These are phyloP conservation scores for Loxodonta africana DNA, from an alignment of 2,113 vertebrate genomes.

Conservation along the genomic window DNA sequence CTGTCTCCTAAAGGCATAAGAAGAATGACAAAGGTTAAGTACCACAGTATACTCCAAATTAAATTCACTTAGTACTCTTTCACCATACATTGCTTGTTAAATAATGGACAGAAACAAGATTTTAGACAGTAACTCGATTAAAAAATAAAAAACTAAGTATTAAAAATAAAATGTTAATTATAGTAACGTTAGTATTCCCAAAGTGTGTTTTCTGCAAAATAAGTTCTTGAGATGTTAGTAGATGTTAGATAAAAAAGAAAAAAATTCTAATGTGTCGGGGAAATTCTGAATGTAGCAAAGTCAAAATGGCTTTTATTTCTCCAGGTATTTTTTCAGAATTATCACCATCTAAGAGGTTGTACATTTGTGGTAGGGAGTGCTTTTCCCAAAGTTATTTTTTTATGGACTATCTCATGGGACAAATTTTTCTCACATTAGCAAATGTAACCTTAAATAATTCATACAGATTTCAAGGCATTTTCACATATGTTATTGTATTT, in stretches of 20 bases:
- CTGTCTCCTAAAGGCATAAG: constrained; percentile 13
- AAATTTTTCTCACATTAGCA: background rate
- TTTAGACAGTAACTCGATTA: background rate
- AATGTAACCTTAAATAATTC: background rate
- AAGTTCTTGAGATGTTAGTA: background rate
- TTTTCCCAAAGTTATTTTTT: background rate
- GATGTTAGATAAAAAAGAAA: background rate
- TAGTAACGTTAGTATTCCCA: background rate
- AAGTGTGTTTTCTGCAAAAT: background rate
- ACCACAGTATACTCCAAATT: background rate
- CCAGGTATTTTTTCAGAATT: background rate
- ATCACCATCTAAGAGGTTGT: background rate
- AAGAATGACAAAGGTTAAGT: background rate
- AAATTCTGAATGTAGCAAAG: background rate
- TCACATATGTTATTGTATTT: no score
- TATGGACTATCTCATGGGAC: background rate
- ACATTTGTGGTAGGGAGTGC: background rate
- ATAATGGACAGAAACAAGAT: background rate
- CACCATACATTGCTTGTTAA: background rate
- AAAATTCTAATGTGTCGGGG: background rate
- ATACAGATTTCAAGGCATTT: no score
- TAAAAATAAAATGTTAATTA: background rate
- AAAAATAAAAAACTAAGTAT: background rate
- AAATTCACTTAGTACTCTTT: background rate
- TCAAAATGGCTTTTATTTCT: background rate